A percentile compares a stretch with the other conserved stretches of the same genome.
Evolutionary conservation across 1,140 invertebrate genomes (phyloP).

Genomic region (Euura lappo): DNA sequence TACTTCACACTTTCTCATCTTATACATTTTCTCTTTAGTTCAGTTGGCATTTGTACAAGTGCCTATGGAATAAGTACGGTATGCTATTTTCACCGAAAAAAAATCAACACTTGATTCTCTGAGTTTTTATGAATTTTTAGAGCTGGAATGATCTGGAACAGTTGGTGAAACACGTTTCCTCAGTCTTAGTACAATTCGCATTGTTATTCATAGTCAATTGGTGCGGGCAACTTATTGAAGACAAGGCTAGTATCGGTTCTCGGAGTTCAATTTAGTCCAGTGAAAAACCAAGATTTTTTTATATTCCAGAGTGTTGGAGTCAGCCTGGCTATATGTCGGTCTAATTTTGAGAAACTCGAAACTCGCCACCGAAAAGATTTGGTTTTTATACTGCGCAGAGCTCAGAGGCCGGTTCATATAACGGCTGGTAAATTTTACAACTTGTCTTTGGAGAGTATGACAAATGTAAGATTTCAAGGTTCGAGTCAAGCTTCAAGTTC

Average conservation of each 20-base stretch:
- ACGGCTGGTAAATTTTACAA: not conserved
- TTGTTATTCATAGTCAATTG: not conserved
- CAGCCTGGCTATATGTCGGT: not conserved
- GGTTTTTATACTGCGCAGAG: not conserved
- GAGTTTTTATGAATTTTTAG: not conserved
- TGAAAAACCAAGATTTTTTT: not conserved
- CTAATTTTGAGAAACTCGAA: not conserved
- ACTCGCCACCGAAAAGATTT: not conserved
- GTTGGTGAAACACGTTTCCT: not conserved
- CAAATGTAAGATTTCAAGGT: constrained; percentile 2
- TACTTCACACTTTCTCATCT: not conserved
- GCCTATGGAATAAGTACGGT: not conserved
- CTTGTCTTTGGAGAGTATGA: not conserved
- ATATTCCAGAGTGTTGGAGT: not conserved
- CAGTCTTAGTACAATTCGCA: not conserved
- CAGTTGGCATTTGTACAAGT: not conserved
- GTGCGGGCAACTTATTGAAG: not conserved
- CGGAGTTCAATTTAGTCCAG: not conserved
- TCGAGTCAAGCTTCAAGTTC: not conserved
- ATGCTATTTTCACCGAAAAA: no score
- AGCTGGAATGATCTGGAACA: not conserved
- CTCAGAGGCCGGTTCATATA: not conserved
- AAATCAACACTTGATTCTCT: no score
- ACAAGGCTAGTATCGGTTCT: not conserved
- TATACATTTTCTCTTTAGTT: not conserved